A percentile compares a stretch with the other conserved stretches of the same genome.
Evolutionary conservation across 2,797 vertebrate species (phyloP).

Genomic region (Coranthus polyacanthus): DNA sequence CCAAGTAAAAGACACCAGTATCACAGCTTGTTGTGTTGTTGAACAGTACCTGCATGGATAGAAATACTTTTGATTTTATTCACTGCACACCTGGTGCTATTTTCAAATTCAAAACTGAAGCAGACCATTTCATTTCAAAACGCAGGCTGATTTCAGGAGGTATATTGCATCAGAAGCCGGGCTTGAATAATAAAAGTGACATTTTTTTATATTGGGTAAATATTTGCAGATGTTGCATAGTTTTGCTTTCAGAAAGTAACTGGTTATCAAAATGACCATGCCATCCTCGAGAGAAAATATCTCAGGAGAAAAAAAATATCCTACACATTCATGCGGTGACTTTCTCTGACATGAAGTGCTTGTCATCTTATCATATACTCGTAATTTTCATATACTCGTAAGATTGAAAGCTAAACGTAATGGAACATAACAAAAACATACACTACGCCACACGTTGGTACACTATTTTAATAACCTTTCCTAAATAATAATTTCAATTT

Average conservation of each 20-base stretch:
- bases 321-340: neutral
- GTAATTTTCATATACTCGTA: neutral
- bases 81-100: conserved; percentile 58
- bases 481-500: no score
- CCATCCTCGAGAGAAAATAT: neutral
- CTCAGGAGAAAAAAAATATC: conserved; percentile 5
- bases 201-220: conserved; percentile 50
- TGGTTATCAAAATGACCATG: neutral
- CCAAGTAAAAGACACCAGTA: conserved; percentile 24
- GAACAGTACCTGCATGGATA: conserved; percentile 24
- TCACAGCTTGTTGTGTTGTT: conserved; percentile 20
- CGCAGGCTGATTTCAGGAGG: conserved; percentile 34
- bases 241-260: conserved; percentile 34
- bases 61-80: conserved; percentile 58
- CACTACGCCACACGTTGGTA: neutral
- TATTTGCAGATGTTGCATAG: conserved; percentile 27
- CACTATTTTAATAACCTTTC: neutral
- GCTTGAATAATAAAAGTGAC: conserved; percentile 37
- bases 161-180: conserved; percentile 46
- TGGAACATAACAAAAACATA: neutral
- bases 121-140: conserved; percentile 55
- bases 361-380: neutral
- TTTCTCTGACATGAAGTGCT: neutral
- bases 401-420: conserved; percentile 3
- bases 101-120: conserved; percentile 58